phyloP scores from a whole-genome alignment of 2,113 vertebrate species.

The Morone saxatilis region DNA sequence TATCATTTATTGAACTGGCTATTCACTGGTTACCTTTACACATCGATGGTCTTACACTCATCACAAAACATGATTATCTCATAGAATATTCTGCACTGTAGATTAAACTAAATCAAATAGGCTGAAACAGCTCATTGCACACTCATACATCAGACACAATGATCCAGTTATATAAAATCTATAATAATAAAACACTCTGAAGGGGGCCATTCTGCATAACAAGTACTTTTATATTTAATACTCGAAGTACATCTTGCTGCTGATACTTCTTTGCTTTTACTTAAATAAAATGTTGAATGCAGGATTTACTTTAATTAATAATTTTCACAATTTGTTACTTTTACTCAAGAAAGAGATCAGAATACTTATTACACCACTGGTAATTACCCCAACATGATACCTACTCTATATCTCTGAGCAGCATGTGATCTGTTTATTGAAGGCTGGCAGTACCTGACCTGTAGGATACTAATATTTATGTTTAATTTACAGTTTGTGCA shows the following conservation, averaged over 20 bases:
- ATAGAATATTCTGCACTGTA: background rate
- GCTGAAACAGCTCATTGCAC: background rate
- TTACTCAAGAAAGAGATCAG: background rate
- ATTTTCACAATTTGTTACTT: background rate
- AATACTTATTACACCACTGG: background rate
- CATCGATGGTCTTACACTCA: background rate
- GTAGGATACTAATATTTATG: background rate
- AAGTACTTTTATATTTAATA: background rate
- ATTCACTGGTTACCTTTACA: background rate
- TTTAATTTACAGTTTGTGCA: background rate
- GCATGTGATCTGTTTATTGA: too few species aligned
- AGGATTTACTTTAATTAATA: background rate
- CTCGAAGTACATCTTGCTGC: background rate
- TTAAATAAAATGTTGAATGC: too few species aligned
- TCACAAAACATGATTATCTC: background rate
- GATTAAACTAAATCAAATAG: background rate
- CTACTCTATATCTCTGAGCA: too few species aligned
- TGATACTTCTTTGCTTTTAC: background rate
- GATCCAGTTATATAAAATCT: background rate
- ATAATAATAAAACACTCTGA: background rate
- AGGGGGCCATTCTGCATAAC: background rate
- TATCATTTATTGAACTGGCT: background rate
- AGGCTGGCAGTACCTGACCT: too few species aligned
- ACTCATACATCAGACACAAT: background rate
- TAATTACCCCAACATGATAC: background rate